Evolutionary conservation across 2,797 vertebrate genomes (phyloP).

Genomic region (Peromyscus aztecus): DNA sequence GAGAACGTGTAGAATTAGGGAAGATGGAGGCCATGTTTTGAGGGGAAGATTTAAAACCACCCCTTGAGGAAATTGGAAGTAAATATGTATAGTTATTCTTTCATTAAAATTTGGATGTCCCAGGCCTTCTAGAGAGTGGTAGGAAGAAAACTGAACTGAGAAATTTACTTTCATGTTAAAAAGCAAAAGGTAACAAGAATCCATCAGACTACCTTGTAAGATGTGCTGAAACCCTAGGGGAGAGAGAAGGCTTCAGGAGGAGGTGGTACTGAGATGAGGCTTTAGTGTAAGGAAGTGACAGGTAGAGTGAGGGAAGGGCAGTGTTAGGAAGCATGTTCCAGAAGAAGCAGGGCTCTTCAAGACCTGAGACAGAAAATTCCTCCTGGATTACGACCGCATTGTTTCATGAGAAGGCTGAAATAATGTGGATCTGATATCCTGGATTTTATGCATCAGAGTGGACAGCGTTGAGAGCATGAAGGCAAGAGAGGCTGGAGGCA

Average conservation of each 20-base stretch:
- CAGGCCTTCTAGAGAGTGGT: neutral
- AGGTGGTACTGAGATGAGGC: no score
- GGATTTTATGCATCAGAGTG: neutral
- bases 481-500: neutral
- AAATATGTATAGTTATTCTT: slow-evolving; percentile 31
- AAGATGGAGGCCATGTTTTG: neutral
- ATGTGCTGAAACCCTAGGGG: neutral
- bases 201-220: neutral
- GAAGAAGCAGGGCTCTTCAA: neutral
- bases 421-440: neutral
- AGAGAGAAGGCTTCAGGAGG: neutral
- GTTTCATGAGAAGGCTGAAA: slow-evolving; percentile 37
- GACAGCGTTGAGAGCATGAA: neutral
- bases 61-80: neutral
- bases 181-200: slow-evolving; percentile 6
- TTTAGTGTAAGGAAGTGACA: neutral
- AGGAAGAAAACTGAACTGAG: slow-evolving; percentile 30
- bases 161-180: slow-evolving; percentile 42
- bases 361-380: neutral
- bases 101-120: slow-evolving; percentile 16
- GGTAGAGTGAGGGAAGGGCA: neutral
- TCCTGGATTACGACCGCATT: neutral
- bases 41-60: slow-evolving; percentile 23
- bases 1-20: neutral
- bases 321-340: neutral